A percentile compares a stretch with the other conserved stretches of the same genome.
Conservation (phyloP, 2,888 invertebrate genomes). For the Caenorhabditis zanzibari region DNA sequence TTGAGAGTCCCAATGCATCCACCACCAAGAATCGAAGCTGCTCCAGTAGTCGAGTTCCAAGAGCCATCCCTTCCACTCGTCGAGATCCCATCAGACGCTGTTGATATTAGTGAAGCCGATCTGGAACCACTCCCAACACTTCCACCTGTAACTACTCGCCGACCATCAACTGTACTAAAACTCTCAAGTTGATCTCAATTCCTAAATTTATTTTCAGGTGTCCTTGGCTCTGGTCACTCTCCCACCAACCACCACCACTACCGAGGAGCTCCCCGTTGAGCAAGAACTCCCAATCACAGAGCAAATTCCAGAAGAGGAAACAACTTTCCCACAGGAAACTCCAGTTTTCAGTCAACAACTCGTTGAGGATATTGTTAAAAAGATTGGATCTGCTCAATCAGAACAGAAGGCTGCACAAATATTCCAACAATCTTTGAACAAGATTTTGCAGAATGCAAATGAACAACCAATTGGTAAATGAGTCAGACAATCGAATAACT, state of each 20-base stretch:
- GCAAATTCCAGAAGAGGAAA: conserved; percentile 44
- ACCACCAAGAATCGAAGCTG: conserved; percentile 56
- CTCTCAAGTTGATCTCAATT: neutral
- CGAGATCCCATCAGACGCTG: conserved; percentile 50
- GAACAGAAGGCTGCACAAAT: conserved; percentile 71
- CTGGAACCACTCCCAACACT: conserved; percentile 30
- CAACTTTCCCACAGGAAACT: conserved; percentile 61
- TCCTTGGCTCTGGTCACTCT: conserved; percentile 49
- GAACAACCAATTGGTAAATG: conserved; percentile 58
- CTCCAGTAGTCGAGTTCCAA: conserved; percentile 39
- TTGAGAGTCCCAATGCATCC: conserved; percentile 62
- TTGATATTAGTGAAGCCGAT: conserved; percentile 45
- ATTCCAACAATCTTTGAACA: conserved; percentile 71
- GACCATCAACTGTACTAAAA: conserved; percentile 24
- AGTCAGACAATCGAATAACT: neutral
- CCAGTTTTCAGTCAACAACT: conserved; percentile 59
- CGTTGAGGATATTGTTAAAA: conserved; percentile 68
- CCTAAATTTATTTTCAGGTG: conserved; percentile 13
- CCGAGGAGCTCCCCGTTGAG: conserved; percentile 48
- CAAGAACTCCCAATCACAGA: conserved; percentile 46
- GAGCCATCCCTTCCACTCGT: conserved; percentile 48
- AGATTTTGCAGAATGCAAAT: conserved; percentile 66
- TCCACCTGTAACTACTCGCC: conserved; percentile 27
- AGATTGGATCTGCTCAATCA: conserved; percentile 72
- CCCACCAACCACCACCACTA: conserved; percentile 52